phyloP scores from a whole-genome alignment of 1,140 invertebrate genomes.

The Drosophila pseudoobscura region DNA sequence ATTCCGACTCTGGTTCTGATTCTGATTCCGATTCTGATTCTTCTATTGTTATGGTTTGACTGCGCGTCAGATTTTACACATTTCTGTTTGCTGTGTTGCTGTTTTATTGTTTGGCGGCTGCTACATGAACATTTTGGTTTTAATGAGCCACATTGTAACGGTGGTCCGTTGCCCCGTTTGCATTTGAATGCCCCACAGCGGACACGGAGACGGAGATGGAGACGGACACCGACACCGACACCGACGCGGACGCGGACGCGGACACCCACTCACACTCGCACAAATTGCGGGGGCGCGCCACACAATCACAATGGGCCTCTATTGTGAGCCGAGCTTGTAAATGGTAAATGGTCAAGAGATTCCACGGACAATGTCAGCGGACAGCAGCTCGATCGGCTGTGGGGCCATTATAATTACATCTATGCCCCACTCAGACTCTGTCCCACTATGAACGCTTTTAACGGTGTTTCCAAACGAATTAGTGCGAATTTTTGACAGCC shows the following conservation, averaged over 20 bases:
- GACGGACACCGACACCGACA: conserved; percentile 15
- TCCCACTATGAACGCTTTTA: conserved; percentile 40
- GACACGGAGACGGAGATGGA: too few species aligned
- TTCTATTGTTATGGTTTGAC: conserved; percentile 60
- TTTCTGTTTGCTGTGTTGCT: conserved; percentile 44
- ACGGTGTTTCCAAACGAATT: conserved; percentile 69
- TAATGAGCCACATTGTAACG: conserved; percentile 77
- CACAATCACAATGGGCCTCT: conserved; percentile 67
- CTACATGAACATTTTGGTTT: conserved; percentile 58
- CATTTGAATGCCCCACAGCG: conserved; percentile 64
- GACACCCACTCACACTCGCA: conserved; percentile 9
- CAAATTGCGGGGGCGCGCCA: conserved; percentile 63
- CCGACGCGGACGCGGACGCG: conserved; percentile 10
- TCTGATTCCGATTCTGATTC: conserved; percentile 34
- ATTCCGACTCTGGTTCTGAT: conserved; percentile 18
- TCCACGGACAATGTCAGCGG: conserved; percentile 36
- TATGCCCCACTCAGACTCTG: conserved; percentile 22
- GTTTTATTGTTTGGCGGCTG: conserved; percentile 46
- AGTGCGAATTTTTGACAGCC: conserved; percentile 74
- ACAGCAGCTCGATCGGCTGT: conserved; percentile 32
- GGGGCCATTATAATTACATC: conserved; percentile 70
- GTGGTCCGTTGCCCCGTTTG: conserved; percentile 72
- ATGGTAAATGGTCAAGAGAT: conserved; percentile 62
- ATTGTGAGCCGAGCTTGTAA: conserved; percentile 75
- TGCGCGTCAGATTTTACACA: conserved; percentile 69